Conservation (phyloP, 1,140 invertebrate species). For the Olivierus martensii region DNA sequence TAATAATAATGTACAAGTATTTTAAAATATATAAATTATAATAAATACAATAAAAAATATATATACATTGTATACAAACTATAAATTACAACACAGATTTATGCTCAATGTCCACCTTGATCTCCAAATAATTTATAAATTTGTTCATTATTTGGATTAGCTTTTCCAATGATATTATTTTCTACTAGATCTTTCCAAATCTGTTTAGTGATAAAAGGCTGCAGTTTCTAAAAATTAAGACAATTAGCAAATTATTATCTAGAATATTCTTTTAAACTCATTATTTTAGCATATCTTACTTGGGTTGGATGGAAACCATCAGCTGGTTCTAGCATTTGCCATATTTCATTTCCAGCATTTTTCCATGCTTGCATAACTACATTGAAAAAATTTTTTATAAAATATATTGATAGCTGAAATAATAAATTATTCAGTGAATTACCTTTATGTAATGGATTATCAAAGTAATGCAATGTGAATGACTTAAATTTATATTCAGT, state of each 20-base stretch:
- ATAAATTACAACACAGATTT: no score
- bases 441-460: constrained; percentile 31
- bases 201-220: constrained; percentile 26
- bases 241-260: neutral
- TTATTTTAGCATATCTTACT: constrained; percentile 22
- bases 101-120: constrained; percentile 12
- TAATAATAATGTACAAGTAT: no score
- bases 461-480: constrained; percentile 32
- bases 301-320: constrained; percentile 40
- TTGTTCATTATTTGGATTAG: constrained; percentile 9
- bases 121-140: constrained; percentile 8
- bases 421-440: constrained; percentile 3
- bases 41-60: no score
- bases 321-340: constrained; percentile 36
- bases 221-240: constrained; percentile 17
- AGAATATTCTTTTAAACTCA: neutral
- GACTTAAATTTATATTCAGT: constrained; percentile 25
- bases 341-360: constrained; percentile 26
- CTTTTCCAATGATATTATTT: constrained; percentile 9
- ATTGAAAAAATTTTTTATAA: neutral
- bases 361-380: constrained; percentile 31
- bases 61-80: no score
- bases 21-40: no score
- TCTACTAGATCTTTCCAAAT: constrained; percentile 25
- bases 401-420: neutral